Conservation (phyloP, 2,888 invertebrate genomes). For the Strigamia maritima region DNA sequence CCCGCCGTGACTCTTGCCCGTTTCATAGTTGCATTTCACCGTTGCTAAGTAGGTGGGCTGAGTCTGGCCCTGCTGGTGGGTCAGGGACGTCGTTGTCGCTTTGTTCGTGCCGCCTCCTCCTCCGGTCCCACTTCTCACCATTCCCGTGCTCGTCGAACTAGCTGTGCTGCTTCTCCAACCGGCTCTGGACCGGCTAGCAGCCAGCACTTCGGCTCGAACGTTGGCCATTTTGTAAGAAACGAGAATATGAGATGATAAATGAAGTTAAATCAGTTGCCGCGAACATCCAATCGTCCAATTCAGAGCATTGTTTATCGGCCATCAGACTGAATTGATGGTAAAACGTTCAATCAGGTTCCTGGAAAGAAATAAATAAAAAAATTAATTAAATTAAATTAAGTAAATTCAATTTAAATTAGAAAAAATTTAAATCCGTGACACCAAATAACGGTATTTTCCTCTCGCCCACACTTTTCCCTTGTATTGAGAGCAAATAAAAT, state of each 20-base stretch:
- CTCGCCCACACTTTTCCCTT: background rate
- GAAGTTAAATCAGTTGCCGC: background rate
- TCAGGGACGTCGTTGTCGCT: background rate
- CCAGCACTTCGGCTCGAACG: conserved; percentile 47
- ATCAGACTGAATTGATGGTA: background rate
- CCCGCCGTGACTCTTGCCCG: background rate
- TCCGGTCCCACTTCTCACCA: background rate
- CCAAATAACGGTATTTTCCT: background rate
- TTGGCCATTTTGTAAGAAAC: conserved; percentile 44
- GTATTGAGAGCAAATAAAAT: background rate
- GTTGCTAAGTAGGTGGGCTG: background rate
- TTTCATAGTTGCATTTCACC: background rate
- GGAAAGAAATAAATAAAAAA: background rate
- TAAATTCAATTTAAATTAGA: background rate
- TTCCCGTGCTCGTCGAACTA: background rate
- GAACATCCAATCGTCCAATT: background rate
- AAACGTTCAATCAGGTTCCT: background rate
- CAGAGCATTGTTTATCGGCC: background rate
- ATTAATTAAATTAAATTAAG: background rate
- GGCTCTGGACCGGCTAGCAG: conserved; percentile 47
- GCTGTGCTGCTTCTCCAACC: conserved; percentile 45
- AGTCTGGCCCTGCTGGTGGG: background rate
- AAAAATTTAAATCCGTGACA: background rate
- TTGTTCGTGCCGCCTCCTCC: background rate
- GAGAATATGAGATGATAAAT: background rate